Evolutionary conservation across 2,797 vertebrate genomes (phyloP).

Genomic region (Mormyrus proboscirostris): DNA sequence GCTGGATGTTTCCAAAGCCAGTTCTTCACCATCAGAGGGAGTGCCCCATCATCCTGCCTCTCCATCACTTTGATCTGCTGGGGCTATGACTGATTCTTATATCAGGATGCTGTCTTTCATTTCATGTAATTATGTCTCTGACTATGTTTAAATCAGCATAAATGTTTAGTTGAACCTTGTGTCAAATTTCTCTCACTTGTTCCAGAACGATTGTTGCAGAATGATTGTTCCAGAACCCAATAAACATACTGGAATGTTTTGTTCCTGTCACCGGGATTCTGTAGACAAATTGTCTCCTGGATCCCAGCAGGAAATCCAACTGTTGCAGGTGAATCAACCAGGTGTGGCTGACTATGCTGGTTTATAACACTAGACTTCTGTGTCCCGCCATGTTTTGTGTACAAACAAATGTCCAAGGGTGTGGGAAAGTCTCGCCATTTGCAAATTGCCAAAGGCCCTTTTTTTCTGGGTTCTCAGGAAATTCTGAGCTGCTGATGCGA

Average conservation of each 20-base stretch:
- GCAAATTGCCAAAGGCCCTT: conserved; percentile 14
- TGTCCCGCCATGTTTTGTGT: conserved; percentile 56
- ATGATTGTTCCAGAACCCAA: not conserved
- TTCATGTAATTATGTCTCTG: not conserved
- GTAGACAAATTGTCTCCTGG: not conserved
- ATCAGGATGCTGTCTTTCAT: not conserved
- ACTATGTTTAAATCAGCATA: not conserved
- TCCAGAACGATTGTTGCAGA: not conserved
- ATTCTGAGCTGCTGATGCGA: conserved; percentile 46
- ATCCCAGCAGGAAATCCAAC: not conserved
- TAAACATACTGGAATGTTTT: conserved; percentile 10
- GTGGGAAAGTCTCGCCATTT: conserved; percentile 50
- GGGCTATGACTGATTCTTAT: not conserved
- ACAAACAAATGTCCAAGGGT: conserved; percentile 58
- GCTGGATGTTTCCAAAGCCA: not conserved
- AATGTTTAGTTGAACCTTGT: not conserved
- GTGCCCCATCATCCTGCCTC: not conserved
- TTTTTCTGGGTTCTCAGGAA: conserved; percentile 61
- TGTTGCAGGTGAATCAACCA: conserved; percentile 36
- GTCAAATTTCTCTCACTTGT: not conserved
- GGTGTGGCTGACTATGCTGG: conserved; percentile 52
- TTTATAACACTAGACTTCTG: conserved; percentile 44
- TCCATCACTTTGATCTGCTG: not conserved
- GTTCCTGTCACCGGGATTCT: not conserved
- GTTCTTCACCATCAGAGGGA: not conserved